Evolutionary conservation across 2,113 vertebrate species (phyloP).

Genomic region (Notarius quadriscutis): DNA sequence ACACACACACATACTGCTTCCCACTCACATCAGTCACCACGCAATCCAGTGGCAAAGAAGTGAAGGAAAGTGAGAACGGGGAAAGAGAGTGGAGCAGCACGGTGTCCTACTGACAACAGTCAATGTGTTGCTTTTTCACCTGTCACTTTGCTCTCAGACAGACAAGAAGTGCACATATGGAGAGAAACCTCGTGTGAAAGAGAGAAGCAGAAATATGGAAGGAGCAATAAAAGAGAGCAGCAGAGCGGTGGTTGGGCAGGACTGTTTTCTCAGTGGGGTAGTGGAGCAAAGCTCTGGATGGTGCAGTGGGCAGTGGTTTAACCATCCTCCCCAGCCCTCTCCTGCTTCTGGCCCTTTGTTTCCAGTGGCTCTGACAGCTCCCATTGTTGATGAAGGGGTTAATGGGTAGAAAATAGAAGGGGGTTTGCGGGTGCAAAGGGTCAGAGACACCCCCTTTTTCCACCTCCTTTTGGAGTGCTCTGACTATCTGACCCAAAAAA

Average conservation of each 20-base stretch:
- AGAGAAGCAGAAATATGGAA: constrained; percentile 41
- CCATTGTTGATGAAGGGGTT: constrained; percentile 78
- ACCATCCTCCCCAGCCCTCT: constrained; percentile 57
- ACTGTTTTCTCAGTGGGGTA: constrained; percentile 67
- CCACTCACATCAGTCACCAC: constrained; percentile 66
- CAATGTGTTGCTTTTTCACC: constrained; percentile 60
- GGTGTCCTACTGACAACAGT: constrained; percentile 62
- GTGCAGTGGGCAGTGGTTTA: constrained; percentile 62
- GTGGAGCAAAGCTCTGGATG: constrained; percentile 64
- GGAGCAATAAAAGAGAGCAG: constrained; percentile 12
- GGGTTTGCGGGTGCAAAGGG: constrained; percentile 50
- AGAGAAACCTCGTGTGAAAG: constrained; percentile 24
- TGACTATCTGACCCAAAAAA: constrained; percentile 80
- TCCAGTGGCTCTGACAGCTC: constrained; percentile 77
- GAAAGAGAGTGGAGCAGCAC: constrained; percentile 45
- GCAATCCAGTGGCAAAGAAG: constrained; percentile 58
- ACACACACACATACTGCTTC: constrained; percentile 52
- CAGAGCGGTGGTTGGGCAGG: constrained; percentile 24
- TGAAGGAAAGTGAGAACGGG: constrained; percentile 33
- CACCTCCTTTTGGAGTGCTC: constrained; percentile 63
- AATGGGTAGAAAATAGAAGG: constrained; percentile 71
- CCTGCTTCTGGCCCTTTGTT: constrained; percentile 73
- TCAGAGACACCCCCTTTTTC: constrained; percentile 57
- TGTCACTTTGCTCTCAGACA: constrained; percentile 46
- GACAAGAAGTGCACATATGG: constrained; percentile 45